A percentile compares a stretch with the other conserved stretches of the same genome.
phyloP scores from a whole-genome alignment of 2,113 vertebrate genomes.

The Saguinus midas region DNA sequence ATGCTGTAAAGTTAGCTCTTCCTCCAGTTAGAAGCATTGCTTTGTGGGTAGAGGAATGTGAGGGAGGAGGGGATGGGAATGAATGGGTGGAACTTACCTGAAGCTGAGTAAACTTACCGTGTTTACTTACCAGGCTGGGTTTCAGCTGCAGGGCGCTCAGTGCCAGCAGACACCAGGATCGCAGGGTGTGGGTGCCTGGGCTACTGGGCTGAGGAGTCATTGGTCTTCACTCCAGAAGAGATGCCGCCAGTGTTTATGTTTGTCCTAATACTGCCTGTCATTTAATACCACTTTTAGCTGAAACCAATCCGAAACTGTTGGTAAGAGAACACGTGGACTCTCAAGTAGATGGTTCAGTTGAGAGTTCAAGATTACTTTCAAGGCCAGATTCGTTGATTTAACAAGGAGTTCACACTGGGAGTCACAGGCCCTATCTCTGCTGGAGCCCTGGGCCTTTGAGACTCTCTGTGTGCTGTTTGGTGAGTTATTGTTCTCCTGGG shows the following conservation, averaged over 20 bases:
- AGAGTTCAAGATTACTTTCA: not conserved
- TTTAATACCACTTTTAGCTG: not conserved
- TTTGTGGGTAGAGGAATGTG: not conserved
- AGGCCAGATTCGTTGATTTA: not conserved
- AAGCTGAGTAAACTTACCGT: conserved; percentile 70
- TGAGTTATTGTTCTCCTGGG: not conserved
- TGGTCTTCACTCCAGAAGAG: not conserved
- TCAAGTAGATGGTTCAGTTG: not conserved
- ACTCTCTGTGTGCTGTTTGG: not conserved
- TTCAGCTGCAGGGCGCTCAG: not conserved
- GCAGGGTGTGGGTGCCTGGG: not conserved
- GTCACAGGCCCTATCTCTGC: not conserved
- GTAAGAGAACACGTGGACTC: not conserved
- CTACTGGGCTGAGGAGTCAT: rapidly evolving
- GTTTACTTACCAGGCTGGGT: conserved; percentile 84
- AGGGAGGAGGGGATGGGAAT: not conserved
- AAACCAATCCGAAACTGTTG: not conserved
- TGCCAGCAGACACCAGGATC: conserved; percentile 50
- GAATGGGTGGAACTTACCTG: conserved; percentile 65
- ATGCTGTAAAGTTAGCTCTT: not conserved
- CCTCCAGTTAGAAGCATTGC: not conserved
- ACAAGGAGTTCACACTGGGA: not conserved
- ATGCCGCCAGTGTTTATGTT: rapidly evolving
- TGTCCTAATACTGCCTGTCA: not conserved
- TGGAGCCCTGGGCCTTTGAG: not conserved